A percentile compares a stretch with the other conserved stretches of the same genome.
These are phyloP conservation scores for Acrobasis repandana DNA, from an alignment of 2,888 invertebrate species.

Conservation along the genomic window DNA sequence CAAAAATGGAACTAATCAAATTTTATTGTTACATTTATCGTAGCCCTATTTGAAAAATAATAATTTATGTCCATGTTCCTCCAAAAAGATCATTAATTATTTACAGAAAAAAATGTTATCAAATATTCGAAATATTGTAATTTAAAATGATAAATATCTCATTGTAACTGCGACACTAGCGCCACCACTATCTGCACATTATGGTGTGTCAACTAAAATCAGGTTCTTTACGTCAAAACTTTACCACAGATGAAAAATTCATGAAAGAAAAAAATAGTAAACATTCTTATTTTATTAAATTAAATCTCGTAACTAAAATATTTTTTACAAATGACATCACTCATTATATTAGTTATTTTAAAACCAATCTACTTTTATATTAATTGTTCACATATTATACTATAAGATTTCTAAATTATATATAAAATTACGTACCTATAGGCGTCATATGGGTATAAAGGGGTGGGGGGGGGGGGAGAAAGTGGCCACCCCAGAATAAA, in stretches of 20 bases:
- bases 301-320: too few species aligned
- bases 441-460: too few species aligned
- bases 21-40: neutral
- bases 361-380: neutral
- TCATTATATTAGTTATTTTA: neutral
- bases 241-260: neutral
- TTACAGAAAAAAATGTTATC: neutral
- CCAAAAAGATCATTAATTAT: neutral
- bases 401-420: too few species aligned
- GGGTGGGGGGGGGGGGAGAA: too few species aligned
- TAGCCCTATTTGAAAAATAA: neutral
- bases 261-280: neutral
- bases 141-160: neutral
- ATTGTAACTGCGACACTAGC: constrained; percentile 11
- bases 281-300: neutral
- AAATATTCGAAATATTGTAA: neutral
- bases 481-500: too few species aligned
- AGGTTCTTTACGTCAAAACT: constrained; percentile 7
- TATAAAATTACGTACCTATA: too few species aligned
- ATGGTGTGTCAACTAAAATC: neutral
- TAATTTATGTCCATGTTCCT: neutral
- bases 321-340: neutral
- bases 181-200: constrained; percentile 9
- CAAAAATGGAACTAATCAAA: constrained; percentile 19
- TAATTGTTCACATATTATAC: neutral